phyloP scores from a whole-genome alignment of 2,888 invertebrate species.

The Drosophila picticornis region DNA sequence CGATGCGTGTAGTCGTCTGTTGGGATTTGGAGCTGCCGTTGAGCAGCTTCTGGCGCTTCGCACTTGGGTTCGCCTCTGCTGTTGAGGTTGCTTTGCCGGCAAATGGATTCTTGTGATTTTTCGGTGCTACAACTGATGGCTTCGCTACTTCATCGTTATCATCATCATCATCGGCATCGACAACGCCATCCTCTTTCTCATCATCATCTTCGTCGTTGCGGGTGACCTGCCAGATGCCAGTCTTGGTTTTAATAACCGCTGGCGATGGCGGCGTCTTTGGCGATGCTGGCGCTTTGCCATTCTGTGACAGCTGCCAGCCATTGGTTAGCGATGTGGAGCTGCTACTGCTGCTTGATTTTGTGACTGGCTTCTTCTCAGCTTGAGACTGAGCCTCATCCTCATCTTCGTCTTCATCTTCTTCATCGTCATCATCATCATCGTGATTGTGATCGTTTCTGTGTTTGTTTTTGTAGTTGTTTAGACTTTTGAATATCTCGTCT shows the following conservation, averaged over 20 bases:
- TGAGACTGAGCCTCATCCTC: not conserved
- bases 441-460: slow-evolving; percentile 30
- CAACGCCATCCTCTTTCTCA: slow-evolving; percentile 37
- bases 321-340: slow-evolving; percentile 30
- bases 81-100: slow-evolving; percentile 48
- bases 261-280: slow-evolving; percentile 83
- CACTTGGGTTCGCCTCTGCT: slow-evolving; percentile 21
- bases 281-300: slow-evolving; percentile 53
- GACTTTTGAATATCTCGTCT: slow-evolving; percentile 79
- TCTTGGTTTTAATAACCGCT: slow-evolving; percentile 84
- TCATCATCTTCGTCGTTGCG: slow-evolving; percentile 55
- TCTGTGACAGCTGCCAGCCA: slow-evolving; percentile 65
- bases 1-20: slow-evolving; percentile 47
- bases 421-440: slow-evolving; percentile 36
- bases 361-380: slow-evolving; percentile 17
- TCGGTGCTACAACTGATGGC: slow-evolving; percentile 22
- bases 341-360: slow-evolving; percentile 20
- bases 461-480: slow-evolving; percentile 60
- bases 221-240: slow-evolving; percentile 84
- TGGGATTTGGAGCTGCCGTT: slow-evolving; percentile 59
- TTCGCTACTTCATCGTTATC: slow-evolving; percentile 23
- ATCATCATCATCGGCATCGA: slow-evolving; percentile 29
- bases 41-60: slow-evolving; percentile 65
- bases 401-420: slow-evolving; percentile 11
- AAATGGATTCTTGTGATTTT: slow-evolving; percentile 82